These are phyloP conservation scores for Erebia ligea DNA, from an alignment of 2,888 invertebrate species.

Conservation along the genomic window DNA sequence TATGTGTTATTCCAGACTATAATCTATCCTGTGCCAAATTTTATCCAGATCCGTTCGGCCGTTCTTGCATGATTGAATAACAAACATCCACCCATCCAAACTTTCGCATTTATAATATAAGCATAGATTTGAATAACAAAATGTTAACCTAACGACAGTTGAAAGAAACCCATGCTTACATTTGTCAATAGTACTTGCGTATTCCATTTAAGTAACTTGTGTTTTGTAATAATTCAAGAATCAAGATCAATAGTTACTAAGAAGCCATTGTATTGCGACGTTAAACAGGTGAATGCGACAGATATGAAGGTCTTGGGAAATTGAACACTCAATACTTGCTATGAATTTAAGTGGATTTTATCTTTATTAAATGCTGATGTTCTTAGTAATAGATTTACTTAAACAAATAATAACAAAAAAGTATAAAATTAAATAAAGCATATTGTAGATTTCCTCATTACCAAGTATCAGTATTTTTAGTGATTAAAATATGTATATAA, in stretches of 20 bases:
- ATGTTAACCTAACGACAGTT: constrained; percentile 6
- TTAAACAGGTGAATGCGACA: constrained; percentile 34
- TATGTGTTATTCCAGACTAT: too few relatives aligned
- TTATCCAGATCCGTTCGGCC: too few relatives aligned
- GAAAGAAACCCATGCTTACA: constrained; percentile 19
- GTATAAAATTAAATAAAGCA: background rate
- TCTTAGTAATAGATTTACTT: background rate
- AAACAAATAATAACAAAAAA: background rate
- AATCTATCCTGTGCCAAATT: too few relatives aligned
- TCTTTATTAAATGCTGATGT: constrained; percentile 15
- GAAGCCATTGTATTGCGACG: constrained; percentile 34
- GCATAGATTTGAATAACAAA: background rate
- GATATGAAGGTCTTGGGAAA: constrained; percentile 37
- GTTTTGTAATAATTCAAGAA: constrained; percentile 37
- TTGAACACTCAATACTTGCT: constrained; percentile 22
- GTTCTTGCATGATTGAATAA: too few relatives aligned
- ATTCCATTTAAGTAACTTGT: constrained; percentile 29
- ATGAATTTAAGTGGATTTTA: constrained; percentile 12
- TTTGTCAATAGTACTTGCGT: constrained; percentile 26
- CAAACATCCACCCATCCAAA: too few relatives aligned
- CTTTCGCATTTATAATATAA: too few relatives aligned
- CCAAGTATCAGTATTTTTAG: background rate
- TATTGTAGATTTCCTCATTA: background rate
- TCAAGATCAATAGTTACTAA: constrained; percentile 36
- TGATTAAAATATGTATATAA: too few relatives aligned